phyloP scores from a whole-genome alignment of 2,797 vertebrate genomes.

The Melanotaenia boesemani region DNA sequence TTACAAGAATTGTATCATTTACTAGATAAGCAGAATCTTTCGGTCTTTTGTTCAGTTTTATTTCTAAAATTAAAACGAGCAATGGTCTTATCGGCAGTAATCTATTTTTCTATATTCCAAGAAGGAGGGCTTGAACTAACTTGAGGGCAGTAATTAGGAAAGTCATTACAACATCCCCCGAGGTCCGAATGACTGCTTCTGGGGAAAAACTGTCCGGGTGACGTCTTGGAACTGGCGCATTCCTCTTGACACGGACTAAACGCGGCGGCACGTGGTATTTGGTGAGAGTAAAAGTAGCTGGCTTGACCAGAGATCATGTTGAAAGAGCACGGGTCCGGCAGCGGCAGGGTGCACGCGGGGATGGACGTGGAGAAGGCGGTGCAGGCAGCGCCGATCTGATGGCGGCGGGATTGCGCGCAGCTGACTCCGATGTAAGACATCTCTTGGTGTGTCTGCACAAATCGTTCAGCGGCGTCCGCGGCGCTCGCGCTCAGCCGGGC shows the following conservation, averaged over 20 bases:
- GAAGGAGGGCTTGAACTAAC: constrained; percentile 39
- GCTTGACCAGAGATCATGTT: constrained; percentile 81
- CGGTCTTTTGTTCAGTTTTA: neutral
- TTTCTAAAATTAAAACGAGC: constrained; percentile 21
- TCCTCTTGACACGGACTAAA: constrained; percentile 70
- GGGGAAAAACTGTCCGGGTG: constrained; percentile 61
- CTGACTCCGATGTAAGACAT: constrained; percentile 77
- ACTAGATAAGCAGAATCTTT: neutral
- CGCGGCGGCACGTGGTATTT: constrained; percentile 65
- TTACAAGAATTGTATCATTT: neutral
- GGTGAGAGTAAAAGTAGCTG: constrained; percentile 82
- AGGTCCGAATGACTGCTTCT: constrained; percentile 67
- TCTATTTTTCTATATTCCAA: constrained; percentile 61
- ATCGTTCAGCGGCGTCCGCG: constrained; percentile 57
- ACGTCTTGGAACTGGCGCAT: constrained; percentile 46
- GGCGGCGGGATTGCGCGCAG: constrained; percentile 67
- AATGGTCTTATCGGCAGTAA: neutral
- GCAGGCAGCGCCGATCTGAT: constrained; percentile 76
- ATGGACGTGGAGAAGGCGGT: constrained; percentile 75
- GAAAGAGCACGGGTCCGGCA: constrained; percentile 75
- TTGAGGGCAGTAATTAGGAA: constrained; percentile 73
- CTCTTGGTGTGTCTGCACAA: constrained; percentile 71
- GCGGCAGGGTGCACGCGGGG: constrained; percentile 69
- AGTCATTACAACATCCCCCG: constrained; percentile 62
- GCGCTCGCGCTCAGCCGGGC: constrained; percentile 56